phyloP scores from a whole-genome alignment of 2,888 invertebrate genomes.

The Lissocephala sabroskyi region DNA sequence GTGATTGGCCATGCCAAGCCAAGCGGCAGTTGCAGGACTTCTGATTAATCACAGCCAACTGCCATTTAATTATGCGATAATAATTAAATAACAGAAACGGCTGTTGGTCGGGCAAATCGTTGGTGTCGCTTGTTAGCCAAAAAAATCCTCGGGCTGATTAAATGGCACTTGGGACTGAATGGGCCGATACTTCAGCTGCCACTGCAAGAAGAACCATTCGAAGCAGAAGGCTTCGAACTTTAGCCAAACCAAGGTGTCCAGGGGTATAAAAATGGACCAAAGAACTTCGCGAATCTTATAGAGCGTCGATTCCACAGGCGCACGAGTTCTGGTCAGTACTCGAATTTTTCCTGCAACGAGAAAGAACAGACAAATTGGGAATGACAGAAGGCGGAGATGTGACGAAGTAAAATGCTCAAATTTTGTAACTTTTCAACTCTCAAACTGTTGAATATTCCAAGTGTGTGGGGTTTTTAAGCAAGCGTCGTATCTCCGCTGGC shows the following conservation, averaged over 20 bases:
- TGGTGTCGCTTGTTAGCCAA: no score
- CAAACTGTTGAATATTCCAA: no score
- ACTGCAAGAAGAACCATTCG: constrained; percentile 39
- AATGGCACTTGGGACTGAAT: constrained; percentile 23
- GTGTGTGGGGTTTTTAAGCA: no score
- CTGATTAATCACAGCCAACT: no score
- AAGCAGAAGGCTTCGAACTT: constrained; percentile 34
- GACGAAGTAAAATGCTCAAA: no score
- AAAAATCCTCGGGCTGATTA: constrained; percentile 2
- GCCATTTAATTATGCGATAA: constrained; percentile 33
- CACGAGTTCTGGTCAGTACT: constrained; percentile 30
- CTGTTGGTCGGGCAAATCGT: no score
- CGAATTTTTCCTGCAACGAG: constrained; percentile 41
- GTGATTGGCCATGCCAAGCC: not conserved
- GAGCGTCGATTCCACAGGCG: not conserved
- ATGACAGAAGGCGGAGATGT: not conserved
- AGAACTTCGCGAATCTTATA: not conserved
- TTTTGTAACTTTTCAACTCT: no score
- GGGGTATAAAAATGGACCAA: not conserved
- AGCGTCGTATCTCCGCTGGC: no score
- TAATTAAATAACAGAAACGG: constrained; percentile 33
- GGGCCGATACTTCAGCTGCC: constrained; percentile 14
- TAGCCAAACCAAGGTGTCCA: constrained; percentile 7
- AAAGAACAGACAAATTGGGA: not conserved
- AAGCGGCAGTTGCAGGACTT: no score